Evolutionary conservation across 2,888 invertebrate species (phyloP), one percentile per base, ranked within the genome.

Genomic region (Labia minor): DNA sequence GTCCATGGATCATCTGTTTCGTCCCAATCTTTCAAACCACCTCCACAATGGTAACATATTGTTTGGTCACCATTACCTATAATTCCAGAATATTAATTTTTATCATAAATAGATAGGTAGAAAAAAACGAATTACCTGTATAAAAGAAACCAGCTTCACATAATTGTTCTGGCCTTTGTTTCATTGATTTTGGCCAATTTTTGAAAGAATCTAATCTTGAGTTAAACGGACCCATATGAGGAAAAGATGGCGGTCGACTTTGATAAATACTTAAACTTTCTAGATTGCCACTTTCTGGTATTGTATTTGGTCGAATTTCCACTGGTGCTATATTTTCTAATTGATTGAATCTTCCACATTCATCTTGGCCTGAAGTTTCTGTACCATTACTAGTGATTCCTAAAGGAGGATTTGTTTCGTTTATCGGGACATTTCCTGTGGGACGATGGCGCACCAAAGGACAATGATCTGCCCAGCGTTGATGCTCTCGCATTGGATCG

Each of bases 81-180:
- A 67, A 61, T 19, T 26, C n/a, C 64, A 33, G 68, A 2, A 33
- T 37, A 21, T n/a, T n/a, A n/a, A n/a, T n/a, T n/a, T n/a, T n/a
- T n/a, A n/a, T n/a, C n/a, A n/a, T n/a, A n/a, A n/a, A n/a, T n/a
- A n/a, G n/a, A n/a, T n/a, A n/a, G 26, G 4, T 26, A 26, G 3
- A 26, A 26, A 26, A 26, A 26, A 26, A 26, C 26, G 8, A 26
- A 26, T 6, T 73, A 71, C 94, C 95, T 8, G 90, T 89, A 75
- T 95, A 95, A 76, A 88, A 95, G 78, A 96, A 95, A 37, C 96
- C 96, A 61, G 95, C 95, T 71, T 90, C 89, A 11, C 91, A 89
- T 66, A 96, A 80, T 67, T 87, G 85, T 68, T 86, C 84, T 0
- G 93, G 91, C 70, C 86, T 87, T 74, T 93, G 92, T 69, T 85